A percentile compares a stretch with the other conserved stretches of the same genome.
phyloP scores from a whole-genome alignment of 64 coral and sea anemone genomes.

The Montipora cactus region DNA sequence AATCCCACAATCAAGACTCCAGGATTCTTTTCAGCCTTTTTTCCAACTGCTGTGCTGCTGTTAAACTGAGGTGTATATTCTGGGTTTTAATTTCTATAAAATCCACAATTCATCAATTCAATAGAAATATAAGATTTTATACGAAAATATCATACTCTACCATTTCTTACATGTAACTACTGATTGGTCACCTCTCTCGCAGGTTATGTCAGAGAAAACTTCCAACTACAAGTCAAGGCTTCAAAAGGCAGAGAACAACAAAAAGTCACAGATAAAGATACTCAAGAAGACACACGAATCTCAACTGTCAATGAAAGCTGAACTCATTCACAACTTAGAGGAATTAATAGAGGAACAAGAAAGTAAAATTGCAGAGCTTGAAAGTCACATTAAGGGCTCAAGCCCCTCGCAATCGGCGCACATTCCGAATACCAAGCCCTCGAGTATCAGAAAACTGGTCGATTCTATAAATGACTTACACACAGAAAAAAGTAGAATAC shows the following conservation, averaged over 20 bases:
- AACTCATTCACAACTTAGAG: slow-evolving; percentile 85
- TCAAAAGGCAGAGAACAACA: slow-evolving; percentile 93
- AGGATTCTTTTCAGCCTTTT: no score
- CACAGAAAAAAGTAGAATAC: slow-evolving; percentile 80
- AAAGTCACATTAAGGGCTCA: slow-evolving; percentile 78
- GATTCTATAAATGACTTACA: slow-evolving; percentile 86
- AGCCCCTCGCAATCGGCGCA: slow-evolving; percentile 6
- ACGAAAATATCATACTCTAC: no score
- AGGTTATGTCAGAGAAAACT: slow-evolving; percentile 97
- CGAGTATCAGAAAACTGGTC: slow-evolving; percentile 86
- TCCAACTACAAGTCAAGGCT: slow-evolving; percentile 84
- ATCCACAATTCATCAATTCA: no score
- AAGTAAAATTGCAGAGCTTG: slow-evolving; percentile 76
- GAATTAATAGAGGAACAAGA: slow-evolving; percentile 95
- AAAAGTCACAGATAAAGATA: slow-evolving; percentile 95
- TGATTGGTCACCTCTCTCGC: neutral
- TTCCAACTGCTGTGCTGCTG: no score
- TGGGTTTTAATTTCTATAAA: no score
- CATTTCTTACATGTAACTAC: neutral
- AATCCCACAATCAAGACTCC: no score
- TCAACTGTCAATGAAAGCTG: slow-evolving; percentile 86
- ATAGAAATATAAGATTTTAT: no score
- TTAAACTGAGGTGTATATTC: no score
- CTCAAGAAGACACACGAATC: slow-evolving; percentile 96
- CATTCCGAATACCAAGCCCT: slow-evolving; percentile 38